Conservation (phyloP, 2,888 invertebrate species). For the Drosophila algonquin region DNA sequence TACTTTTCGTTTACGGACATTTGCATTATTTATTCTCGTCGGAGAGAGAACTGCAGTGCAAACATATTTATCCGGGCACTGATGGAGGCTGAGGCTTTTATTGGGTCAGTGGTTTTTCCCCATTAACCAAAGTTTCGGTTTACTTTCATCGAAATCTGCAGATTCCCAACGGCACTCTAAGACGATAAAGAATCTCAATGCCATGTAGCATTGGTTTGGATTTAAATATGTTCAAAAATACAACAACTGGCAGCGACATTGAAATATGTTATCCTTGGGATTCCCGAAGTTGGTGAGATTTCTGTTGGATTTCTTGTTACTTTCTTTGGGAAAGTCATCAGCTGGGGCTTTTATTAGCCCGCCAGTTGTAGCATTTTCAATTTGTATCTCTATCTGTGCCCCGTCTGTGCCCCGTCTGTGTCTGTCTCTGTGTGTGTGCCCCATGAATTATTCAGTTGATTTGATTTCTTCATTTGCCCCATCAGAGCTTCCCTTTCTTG, state of each 20-base stretch:
- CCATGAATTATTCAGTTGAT: conserved; percentile 36
- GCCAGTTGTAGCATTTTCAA: conserved; percentile 18
- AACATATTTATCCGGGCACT: not conserved
- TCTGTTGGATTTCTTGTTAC: conserved; percentile 9
- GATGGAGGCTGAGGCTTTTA: not conserved
- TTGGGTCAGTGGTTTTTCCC: not conserved
- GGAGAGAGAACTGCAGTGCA: conserved; percentile 34
- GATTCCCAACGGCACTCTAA: not conserved
- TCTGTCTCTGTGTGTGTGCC: conserved; percentile 12
- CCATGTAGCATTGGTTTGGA: not conserved
- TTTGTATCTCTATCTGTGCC: conserved; percentile 30
- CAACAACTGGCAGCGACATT: not conserved
- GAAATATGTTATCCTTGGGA: conserved; percentile 25
- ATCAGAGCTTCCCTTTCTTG: not conserved
- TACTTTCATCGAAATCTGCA: not conserved
- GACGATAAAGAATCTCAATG: not conserved
- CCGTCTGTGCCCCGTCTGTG: conserved; percentile 8
- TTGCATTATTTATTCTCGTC: conserved; percentile 36
- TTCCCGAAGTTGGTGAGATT: conserved; percentile 26
- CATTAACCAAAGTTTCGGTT: conserved; percentile 1
- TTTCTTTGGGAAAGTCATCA: conserved; percentile 35
- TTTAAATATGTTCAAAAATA: conserved; percentile 3
- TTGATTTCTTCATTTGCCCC: conserved; percentile 30
- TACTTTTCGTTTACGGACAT: conserved; percentile 54
- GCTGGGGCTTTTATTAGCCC: conserved; percentile 23